Evolutionary conservation across 2,888 invertebrate genomes (phyloP).

Genomic region (Diogma glabrata): DNA sequence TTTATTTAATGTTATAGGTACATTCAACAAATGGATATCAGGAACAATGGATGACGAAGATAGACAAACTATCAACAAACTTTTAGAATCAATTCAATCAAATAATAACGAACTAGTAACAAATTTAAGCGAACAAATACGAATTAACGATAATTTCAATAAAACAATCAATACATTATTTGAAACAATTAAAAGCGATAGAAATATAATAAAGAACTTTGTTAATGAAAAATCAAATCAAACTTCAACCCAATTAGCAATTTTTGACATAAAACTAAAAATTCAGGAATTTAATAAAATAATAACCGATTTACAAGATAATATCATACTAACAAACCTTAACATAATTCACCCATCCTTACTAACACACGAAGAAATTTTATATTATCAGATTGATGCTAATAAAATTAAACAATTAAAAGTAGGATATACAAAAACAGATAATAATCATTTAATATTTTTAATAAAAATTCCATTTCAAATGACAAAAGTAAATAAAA

Average conservation of each 20-base stretch:
- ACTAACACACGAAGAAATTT: background rate
- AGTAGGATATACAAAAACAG: background rate
- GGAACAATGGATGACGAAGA: background rate
- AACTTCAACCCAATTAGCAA: no score
- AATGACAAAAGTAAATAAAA: background rate
- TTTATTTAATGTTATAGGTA: background rate
- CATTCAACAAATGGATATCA: constrained; percentile 1
- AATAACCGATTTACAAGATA: no score
- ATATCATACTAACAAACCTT: no score
- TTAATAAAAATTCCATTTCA: background rate
- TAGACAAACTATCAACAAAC: background rate
- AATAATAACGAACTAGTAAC: background rate
- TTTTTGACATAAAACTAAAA: no score
- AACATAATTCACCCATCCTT: background rate
- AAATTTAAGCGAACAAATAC: background rate
- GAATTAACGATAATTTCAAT: background rate
- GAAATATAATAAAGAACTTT: background rate
- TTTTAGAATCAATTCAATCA: background rate
- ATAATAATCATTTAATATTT: background rate
- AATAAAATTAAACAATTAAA: background rate
- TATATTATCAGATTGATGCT: background rate
- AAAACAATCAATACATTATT: background rate
- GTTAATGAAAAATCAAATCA: background rate
- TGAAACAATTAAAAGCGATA: background rate
- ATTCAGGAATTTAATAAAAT: no score